A percentile compares a stretch with the other conserved stretches of the same genome.
These are phyloP conservation scores for Sylvilagus bachmani DNA, from an alignment of 2,113 vertebrate genomes.

Conservation along the genomic window DNA sequence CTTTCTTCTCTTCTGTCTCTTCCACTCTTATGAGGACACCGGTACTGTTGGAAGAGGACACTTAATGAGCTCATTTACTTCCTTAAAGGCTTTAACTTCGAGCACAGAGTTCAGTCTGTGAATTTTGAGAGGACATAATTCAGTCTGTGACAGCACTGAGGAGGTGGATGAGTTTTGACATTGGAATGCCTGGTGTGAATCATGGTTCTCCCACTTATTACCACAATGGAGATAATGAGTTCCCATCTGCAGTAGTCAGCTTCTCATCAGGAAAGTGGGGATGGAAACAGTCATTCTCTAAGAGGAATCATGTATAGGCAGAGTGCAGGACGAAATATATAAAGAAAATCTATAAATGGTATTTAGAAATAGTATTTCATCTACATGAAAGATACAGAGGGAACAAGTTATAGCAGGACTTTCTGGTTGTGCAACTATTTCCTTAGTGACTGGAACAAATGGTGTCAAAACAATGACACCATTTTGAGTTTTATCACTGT, in stretches of 20 bases:
- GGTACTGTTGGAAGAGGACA: neutral
- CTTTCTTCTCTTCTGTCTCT: neutral
- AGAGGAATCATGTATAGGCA: neutral
- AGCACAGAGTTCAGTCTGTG: neutral
- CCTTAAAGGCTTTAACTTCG: neutral
- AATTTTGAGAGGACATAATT: neutral
- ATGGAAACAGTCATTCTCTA: neutral
- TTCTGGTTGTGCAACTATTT: conserved; percentile 4
- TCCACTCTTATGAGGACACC: neutral
- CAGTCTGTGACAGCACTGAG: neutral
- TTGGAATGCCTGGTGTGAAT: neutral
- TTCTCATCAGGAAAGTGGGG: neutral
- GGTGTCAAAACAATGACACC: neutral
- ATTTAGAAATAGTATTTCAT: conserved; percentile 1
- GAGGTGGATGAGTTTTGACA: neutral
- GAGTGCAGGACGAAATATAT: neutral
- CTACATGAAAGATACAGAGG: neutral
- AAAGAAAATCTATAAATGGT: neutral
- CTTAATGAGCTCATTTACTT: neutral
- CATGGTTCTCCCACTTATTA: neutral
- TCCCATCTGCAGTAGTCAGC: neutral
- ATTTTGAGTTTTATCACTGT: neutral
- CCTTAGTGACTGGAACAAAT: neutral
- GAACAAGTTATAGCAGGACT: neutral
- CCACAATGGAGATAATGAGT: neutral